Evolutionary conservation across 1,140 invertebrate genomes (phyloP).

Genomic region (Temnothorax curvispinosus): DNA sequence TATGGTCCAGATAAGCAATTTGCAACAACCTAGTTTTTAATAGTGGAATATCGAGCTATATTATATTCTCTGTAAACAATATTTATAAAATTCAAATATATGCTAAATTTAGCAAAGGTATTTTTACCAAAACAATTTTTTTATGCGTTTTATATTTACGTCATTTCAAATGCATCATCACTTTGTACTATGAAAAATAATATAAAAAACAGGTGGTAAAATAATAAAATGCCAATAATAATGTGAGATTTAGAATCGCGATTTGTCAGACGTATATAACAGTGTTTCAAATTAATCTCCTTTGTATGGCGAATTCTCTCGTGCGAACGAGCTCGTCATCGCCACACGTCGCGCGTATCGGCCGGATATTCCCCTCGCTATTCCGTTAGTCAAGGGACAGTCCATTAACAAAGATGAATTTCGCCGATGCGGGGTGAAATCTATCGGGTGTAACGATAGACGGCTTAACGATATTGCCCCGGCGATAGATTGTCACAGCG

Average conservation of each 20-base stretch:
- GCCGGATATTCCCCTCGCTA: conserved; percentile 4
- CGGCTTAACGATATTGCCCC: conserved; percentile 65
- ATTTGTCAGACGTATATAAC: neutral
- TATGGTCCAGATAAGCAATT: neutral
- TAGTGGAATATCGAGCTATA: neutral
- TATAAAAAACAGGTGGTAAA: neutral
- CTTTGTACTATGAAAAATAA: neutral
- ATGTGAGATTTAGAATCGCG: neutral
- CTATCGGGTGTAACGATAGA: conserved; percentile 65
- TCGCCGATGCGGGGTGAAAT: conserved; percentile 40
- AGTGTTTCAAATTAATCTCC: neutral
- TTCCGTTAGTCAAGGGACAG: conserved; percentile 36
- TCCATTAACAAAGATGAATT: conserved; percentile 59
- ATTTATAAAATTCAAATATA: neutral
- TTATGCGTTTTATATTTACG: neutral
- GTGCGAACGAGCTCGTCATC: conserved; percentile 1
- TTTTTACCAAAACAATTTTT: neutral
- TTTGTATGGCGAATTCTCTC: conserved; percentile 11
- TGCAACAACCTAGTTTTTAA: neutral
- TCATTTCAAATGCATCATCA: neutral
- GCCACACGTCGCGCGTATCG: neutral
- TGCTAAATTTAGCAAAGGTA: neutral
- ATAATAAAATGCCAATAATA: neutral
- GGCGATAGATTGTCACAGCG: conserved; percentile 68
- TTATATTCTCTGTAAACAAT: neutral